phyloP scores from a whole-genome alignment of 2,888 invertebrate species.

The Eilema griseolum region DNA sequence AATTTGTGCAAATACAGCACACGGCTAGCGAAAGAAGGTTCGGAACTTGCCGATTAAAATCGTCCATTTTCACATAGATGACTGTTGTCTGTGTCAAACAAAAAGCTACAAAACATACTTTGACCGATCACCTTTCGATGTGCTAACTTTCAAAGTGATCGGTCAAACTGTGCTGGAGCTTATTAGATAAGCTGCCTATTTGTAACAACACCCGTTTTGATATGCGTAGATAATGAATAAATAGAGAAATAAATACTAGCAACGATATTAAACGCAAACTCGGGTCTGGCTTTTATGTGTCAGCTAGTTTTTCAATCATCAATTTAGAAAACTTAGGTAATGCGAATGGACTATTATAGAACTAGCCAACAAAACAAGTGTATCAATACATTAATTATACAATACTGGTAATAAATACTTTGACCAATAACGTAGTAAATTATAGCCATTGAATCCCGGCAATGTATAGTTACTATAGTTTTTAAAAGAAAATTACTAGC shows the following conservation, averaged over 20 bases:
- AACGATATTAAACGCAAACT: background rate
- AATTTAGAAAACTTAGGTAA: background rate
- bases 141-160: background rate
- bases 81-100: background rate
- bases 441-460: constrained; percentile 19
- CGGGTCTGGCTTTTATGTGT: background rate
- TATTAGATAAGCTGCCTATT: background rate
- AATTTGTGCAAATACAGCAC: background rate
- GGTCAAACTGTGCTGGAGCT: background rate
- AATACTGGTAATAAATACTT: constrained; percentile 11
- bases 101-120: background rate
- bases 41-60: background rate
- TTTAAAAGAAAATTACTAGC: constrained; percentile 22
- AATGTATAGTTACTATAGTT: constrained; percentile 28
- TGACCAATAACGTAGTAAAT: constrained; percentile 20
- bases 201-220: background rate
- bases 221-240: background rate
- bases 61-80: background rate
- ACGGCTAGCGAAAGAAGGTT: background rate
- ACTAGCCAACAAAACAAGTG: background rate
- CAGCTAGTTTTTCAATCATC: background rate
- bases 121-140: background rate
- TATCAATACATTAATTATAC: constrained; percentile 1
- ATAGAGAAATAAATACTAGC: background rate
- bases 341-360: background rate